Percentiles rank a stretch among this genome's conserved stretches.
phyloP scores from a whole-genome alignment of 2,797 vertebrate species.

The Tauraco hartlaubi region DNA sequence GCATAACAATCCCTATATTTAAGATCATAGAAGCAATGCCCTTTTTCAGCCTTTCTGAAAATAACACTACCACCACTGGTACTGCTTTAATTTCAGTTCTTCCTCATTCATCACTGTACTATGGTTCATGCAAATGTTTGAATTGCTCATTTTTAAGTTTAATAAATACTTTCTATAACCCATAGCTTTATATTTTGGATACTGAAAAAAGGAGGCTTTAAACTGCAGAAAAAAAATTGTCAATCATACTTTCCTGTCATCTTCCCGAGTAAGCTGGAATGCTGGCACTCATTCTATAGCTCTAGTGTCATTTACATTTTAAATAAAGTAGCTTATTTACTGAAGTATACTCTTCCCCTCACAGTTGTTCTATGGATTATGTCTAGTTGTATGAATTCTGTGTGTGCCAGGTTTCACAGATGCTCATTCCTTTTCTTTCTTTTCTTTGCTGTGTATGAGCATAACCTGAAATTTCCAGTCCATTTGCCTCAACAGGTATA shows the following conservation, averaged over 20 bases:
- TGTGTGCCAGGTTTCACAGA: not conserved
- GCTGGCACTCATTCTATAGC: not conserved
- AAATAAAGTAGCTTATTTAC: slow-evolving; percentile 54
- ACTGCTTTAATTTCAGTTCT: not conserved
- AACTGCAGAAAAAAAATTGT: not conserved
- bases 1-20: not conserved
- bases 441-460: not conserved
- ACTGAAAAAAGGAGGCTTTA: not conserved
- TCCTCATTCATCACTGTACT: not conserved
- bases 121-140: not conserved
- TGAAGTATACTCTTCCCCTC: not conserved
- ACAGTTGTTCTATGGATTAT: not conserved
- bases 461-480: not conserved
- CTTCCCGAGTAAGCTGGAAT: not conserved
- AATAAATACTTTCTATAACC: not conserved
- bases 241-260: slow-evolving; percentile 32
- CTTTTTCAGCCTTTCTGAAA: not conserved
- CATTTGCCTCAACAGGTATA: not conserved
- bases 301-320: slow-evolving; percentile 43
- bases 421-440: not conserved
- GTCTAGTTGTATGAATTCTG: not conserved
- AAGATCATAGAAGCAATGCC: not conserved
- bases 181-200: not conserved
- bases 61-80: not conserved
- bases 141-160: slow-evolving; percentile 8